A percentile compares a stretch with the other conserved stretches of the same genome.
Evolutionary conservation across 35 echinoderm and acorn worm genomes (phyloP).

Genomic region (Lytechinus pictus): DNA sequence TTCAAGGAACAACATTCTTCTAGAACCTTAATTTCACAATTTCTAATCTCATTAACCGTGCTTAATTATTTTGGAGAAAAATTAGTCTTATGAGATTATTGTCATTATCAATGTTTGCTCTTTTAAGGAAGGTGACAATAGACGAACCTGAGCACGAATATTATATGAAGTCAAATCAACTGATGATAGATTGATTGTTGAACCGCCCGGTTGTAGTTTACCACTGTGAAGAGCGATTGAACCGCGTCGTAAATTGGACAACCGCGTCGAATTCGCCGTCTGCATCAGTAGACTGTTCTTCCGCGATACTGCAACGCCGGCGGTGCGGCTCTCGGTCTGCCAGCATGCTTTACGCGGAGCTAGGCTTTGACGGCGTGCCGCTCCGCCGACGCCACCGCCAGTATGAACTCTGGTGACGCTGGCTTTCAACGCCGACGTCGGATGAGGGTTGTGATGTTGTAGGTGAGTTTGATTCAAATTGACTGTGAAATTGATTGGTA

Average conservation of each 20-base stretch:
- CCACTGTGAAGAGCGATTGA: slow-evolving; percentile 73
- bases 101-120: no score
- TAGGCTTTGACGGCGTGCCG: slow-evolving; percentile 43
- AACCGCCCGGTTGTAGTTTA: slow-evolving; percentile 69
- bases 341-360: neutral
- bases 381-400: slow-evolving; percentile 16
- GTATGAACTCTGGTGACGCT: slow-evolving; percentile 16
- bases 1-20: no score
- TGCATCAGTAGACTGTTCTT: slow-evolving; percentile 64
- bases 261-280: slow-evolving; percentile 53
- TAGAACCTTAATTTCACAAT: no score
- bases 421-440: neutral
- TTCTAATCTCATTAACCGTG: no score
- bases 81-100: no score
- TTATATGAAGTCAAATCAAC: slow-evolving; percentile 75
- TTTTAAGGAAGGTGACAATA: no score
- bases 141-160: slow-evolving; percentile 50
- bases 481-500: neutral
- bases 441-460: slow-evolving; percentile 5
- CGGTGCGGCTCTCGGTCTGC: neutral
- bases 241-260: slow-evolving; percentile 66
- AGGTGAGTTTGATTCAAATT: neutral
- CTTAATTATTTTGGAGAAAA: no score
- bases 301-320: slow-evolving; percentile 38
- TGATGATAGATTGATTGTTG: slow-evolving; percentile 86